phyloP scores from a whole-genome alignment of 2,888 invertebrate genomes.

The Dione juno region DNA sequence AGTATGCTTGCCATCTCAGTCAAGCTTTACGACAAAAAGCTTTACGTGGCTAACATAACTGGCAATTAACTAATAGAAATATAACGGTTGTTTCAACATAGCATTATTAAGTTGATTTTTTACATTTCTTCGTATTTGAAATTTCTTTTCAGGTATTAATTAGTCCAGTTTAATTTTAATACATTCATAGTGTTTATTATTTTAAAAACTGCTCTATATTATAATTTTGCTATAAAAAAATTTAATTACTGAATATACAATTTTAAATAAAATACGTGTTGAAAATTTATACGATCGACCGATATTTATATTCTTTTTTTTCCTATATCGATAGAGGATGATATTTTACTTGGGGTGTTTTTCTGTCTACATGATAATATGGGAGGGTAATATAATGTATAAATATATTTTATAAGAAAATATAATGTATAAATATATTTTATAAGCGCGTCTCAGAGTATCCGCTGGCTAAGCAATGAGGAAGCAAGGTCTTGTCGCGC shows the following conservation, averaged over 20 bases:
- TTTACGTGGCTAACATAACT: slow-evolving; percentile 6
- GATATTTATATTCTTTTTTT: no score
- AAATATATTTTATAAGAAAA: slow-evolving; percentile 22
- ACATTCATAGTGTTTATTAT: not conserved
- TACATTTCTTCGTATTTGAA: no score
- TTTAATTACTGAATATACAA: no score
- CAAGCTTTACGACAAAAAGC: not conserved
- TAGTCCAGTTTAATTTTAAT: not conserved
- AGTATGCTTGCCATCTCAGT: not conserved
- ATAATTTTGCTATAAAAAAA: no score
- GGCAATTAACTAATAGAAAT: not conserved
- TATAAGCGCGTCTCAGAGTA: slow-evolving; percentile 55
- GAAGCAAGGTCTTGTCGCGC: slow-evolving; percentile 70
- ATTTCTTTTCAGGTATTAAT: no score
- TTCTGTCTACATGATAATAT: not conserved
- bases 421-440: not conserved
- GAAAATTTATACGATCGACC: no score
- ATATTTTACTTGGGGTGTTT: no score
- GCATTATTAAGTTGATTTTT: not conserved
- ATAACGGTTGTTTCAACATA: not conserved
- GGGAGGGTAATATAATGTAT: not conserved
- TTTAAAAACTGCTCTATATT: no score
- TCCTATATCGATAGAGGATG: no score
- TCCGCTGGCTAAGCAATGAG: slow-evolving; percentile 65
- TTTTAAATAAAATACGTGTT: no score